These are phyloP conservation scores for Rhabdophis nuchalis DNA, from an alignment of 2,797 vertebrate genomes.

Conservation along the genomic window DNA sequence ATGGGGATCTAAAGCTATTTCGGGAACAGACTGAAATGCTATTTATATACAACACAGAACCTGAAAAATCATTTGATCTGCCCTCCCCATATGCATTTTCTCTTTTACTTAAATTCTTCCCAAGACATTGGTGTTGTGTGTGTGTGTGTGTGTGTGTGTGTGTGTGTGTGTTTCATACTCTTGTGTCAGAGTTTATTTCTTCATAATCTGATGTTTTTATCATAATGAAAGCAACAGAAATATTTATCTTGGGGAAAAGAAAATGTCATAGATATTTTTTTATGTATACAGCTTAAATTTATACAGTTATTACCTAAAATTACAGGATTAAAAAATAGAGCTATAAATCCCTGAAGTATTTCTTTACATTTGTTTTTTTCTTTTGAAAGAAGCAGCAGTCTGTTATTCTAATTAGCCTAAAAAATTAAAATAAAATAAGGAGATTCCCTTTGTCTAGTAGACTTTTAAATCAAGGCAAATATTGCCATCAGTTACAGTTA, in stretches of 20 bases:
- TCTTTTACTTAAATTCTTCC: background rate
- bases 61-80: background rate
- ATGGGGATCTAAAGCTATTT: background rate
- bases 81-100: background rate
- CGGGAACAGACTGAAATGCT: background rate
- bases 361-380: background rate
- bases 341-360: background rate
- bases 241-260: background rate
- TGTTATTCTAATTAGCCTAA: background rate
- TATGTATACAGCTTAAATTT: background rate
- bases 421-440: background rate
- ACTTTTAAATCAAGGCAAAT: background rate
- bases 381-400: background rate
- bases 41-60: background rate
- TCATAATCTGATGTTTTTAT: background rate
- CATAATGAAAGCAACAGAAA: background rate
- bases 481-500: background rate
- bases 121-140: background rate
- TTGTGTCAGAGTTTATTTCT: background rate
- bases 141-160: background rate
- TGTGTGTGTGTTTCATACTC: background rate
- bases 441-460: background rate
- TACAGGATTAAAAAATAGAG: background rate
- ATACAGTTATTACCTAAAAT: background rate
- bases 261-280: background rate